phyloP scores from a whole-genome alignment of 1,140 invertebrate species.

The Anoplophora glabripennis region DNA sequence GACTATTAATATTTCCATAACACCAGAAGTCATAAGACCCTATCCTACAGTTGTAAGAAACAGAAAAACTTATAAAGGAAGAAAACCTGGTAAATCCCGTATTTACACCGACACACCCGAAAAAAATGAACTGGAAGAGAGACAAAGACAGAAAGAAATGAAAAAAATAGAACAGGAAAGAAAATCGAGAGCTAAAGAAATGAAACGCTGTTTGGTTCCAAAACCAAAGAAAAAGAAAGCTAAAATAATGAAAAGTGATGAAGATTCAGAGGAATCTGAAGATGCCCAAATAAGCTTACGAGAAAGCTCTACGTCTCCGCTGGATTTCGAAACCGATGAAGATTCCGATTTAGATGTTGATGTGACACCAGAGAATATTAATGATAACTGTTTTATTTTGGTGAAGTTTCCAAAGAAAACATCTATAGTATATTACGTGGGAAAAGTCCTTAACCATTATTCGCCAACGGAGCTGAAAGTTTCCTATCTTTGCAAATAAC shows the following conservation, averaged over 20 bases:
- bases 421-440: slow-evolving; percentile 17
- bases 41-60: slow-evolving; percentile 3
- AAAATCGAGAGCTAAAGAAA: slow-evolving; percentile 9
- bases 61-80: neutral
- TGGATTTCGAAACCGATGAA: slow-evolving; percentile 28
- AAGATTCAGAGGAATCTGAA: slow-evolving; percentile 23
- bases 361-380: slow-evolving; percentile 18
- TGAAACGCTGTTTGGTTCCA: slow-evolving; percentile 14
- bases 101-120: neutral
- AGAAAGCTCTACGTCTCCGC: slow-evolving; percentile 32
- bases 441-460: slow-evolving; percentile 16
- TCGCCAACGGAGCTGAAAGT: slow-evolving; percentile 5
- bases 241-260: slow-evolving; percentile 32
- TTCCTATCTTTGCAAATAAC: slow-evolving; percentile 12
- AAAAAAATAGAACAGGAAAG: slow-evolving; percentile 8
- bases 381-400: slow-evolving; percentile 18
- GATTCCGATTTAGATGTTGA: slow-evolving; percentile 18
- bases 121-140: slow-evolving; percentile 2
- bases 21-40: slow-evolving; percentile 20
- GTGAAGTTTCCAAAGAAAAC: slow-evolving; percentile 19
- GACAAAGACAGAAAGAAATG: neutral
- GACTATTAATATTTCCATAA: slow-evolving; percentile 8
- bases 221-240: slow-evolving; percentile 27
- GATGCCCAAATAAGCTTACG: slow-evolving; percentile 29
- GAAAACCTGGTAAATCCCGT: neutral